Percentiles rank a stretch among this genome's conserved stretches.
These are phyloP conservation scores for Pedetes capensis DNA, from an alignment of 2,113 vertebrate species.

Conservation along the genomic window DNA sequence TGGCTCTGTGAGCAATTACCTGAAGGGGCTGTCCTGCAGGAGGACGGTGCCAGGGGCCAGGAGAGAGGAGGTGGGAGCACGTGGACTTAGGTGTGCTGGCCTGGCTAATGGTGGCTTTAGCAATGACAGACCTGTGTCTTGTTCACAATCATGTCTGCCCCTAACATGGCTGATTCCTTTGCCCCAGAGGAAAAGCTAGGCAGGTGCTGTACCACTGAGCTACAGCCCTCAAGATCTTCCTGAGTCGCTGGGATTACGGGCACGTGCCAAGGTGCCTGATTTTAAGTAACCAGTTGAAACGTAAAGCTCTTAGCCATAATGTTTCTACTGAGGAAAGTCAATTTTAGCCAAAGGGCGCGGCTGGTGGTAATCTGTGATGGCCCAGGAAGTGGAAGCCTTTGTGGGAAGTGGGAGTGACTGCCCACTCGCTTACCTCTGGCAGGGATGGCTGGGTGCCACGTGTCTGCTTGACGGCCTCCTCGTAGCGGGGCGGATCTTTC, in stretches of 20 bases:
- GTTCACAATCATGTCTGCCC: too few relatives aligned
- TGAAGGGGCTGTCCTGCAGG: not conserved
- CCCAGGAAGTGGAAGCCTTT: too few relatives aligned
- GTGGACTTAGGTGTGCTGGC: not conserved
- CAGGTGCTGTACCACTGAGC: too few relatives aligned
- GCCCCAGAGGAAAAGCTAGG: not conserved
- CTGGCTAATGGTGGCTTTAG: not conserved
- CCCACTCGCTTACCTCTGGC: slow-evolving; percentile 87
- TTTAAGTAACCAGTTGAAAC: not conserved
- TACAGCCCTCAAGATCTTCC: too few relatives aligned
- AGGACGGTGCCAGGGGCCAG: too few relatives aligned
- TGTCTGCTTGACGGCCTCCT: slow-evolving; percentile 97
- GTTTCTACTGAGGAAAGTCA: not conserved
- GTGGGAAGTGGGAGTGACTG: too few relatives aligned
- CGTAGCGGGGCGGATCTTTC: slow-evolving; percentile 95
- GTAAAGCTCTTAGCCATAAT: not conserved
- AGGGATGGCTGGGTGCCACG: slow-evolving; percentile 84
- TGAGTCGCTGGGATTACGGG: too few relatives aligned
- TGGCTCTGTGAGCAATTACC: not conserved
- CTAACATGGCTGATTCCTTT: not conserved
- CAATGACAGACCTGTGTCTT: not conserved
- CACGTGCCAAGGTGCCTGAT: too few relatives aligned
- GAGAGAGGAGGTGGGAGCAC: not conserved
- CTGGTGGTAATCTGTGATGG: too few relatives aligned
- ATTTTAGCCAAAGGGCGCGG: not conserved